Evolutionary conservation across 2,888 invertebrate genomes (phyloP).

Genomic region (Netelia fuscicornis): DNA sequence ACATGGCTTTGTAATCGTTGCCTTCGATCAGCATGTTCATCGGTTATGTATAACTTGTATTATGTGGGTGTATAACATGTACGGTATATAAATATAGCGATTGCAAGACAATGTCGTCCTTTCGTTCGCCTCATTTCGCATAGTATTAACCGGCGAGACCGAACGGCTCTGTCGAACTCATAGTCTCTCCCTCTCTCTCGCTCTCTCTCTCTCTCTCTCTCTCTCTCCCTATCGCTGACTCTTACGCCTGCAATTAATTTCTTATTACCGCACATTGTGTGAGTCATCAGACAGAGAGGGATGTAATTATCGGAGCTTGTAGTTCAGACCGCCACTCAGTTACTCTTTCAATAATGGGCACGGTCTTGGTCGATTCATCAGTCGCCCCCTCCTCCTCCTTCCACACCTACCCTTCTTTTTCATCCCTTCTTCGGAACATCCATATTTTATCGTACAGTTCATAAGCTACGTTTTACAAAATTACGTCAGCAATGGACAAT

Average conservation of each 20-base stretch:
- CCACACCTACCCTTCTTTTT: background rate
- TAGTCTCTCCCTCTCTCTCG: conserved; percentile 28
- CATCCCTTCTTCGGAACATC: background rate
- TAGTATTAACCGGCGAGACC: conserved; percentile 51
- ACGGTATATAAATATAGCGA: conserved; percentile 31
- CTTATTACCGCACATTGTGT: conserved; percentile 76
- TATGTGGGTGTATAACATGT: conserved; percentile 48
- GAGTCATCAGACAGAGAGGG: conserved; percentile 69
- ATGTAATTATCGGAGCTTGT: conserved; percentile 54
- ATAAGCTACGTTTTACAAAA: conserved; percentile 3
- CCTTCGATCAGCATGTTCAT: conserved; percentile 46
- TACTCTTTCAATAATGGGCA: conserved; percentile 74
- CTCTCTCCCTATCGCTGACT: background rate
- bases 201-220: conserved; percentile 11
- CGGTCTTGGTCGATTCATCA: conserved; percentile 33
- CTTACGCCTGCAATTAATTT: conserved; percentile 75
- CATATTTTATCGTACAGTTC: background rate
- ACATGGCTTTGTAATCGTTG: conserved; percentile 28
- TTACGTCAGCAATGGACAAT: background rate
- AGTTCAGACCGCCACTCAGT: conserved; percentile 71
- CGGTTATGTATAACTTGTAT: conserved; percentile 34
- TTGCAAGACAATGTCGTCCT: conserved; percentile 23
- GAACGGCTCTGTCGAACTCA: conserved; percentile 48
- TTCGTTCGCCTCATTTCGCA: conserved; percentile 60
- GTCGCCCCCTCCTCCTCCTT: background rate